A percentile compares a stretch with the other conserved stretches of the same genome.
Evolutionary conservation across 2,888 invertebrate genomes (phyloP).

Genomic region (Platycnemis pennipes): DNA sequence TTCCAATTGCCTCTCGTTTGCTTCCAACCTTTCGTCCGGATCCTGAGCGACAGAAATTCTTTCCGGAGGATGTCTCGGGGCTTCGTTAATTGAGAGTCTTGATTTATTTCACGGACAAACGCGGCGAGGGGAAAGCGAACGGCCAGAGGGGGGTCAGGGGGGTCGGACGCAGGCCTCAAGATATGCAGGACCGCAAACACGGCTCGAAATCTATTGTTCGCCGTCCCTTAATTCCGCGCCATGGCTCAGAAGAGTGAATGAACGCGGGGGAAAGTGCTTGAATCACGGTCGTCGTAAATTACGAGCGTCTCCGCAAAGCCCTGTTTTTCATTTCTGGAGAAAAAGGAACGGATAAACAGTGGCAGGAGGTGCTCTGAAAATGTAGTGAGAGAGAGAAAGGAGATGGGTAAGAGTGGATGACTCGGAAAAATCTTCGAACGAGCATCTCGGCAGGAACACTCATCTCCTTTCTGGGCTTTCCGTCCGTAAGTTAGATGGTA

Average conservation of each 20-base stretch:
- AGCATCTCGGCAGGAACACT: background rate
- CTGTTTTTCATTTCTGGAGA: background rate
- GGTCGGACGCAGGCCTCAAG: too few species aligned
- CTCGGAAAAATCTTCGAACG: background rate
- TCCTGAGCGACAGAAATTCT: too few species aligned
- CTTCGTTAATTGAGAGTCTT: background rate
- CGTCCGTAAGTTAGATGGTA: too few species aligned
- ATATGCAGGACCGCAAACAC: background rate
- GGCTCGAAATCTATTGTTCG: background rate
- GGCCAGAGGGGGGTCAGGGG: too few species aligned
- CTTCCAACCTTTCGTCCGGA: too few species aligned
- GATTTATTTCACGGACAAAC: background rate
- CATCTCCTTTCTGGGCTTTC: too few species aligned
- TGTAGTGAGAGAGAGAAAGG: background rate
- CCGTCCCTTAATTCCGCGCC: background rate
- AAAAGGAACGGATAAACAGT: too few species aligned
- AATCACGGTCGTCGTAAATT: background rate
- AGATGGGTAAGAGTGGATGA: too few species aligned
- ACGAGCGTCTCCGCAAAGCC: background rate
- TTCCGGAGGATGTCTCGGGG: too few species aligned
- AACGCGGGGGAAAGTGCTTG: background rate
- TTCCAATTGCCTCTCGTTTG: too few species aligned
- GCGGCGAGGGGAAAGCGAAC: background rate
- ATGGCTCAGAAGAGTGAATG: background rate
- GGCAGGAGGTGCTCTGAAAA: background rate